phyloP scores from a whole-genome alignment of 2,797 vertebrate species.

The Sebastes minor region DNA sequence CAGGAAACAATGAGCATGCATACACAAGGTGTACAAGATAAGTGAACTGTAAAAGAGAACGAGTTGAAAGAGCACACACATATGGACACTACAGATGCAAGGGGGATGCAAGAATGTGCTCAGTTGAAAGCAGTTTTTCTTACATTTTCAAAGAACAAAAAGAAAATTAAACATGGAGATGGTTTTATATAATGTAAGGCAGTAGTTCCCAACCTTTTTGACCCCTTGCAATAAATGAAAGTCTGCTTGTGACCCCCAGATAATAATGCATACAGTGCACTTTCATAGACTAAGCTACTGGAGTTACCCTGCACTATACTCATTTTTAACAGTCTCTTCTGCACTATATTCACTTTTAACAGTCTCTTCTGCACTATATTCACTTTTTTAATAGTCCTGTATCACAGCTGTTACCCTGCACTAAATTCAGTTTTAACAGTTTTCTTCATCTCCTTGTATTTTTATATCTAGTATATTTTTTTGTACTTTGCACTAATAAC shows the following conservation, averaged over 20 bases:
- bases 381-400: too few relatives aligned
- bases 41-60: background rate
- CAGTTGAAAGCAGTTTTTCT: background rate
- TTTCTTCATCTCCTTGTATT: too few relatives aligned
- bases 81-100: background rate
- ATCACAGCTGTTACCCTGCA: too few relatives aligned
- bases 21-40: background rate
- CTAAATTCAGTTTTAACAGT: too few relatives aligned
- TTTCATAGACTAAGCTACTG: too few relatives aligned
- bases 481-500: too few relatives aligned
- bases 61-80: background rate
- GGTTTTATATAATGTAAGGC: background rate
- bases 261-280: too few relatives aligned
- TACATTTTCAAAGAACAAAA: background rate
- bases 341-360: too few relatives aligned
- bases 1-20: slow-evolving; percentile 6
- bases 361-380: too few relatives aligned
- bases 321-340: too few relatives aligned
- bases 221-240: background rate
- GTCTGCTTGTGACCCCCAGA: background rate
- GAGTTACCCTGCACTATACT: too few relatives aligned
- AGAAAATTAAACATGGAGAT: background rate
- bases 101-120: background rate
- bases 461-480: too few relatives aligned
- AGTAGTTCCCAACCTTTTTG: background rate